Percentiles rank a stretch among this genome's conserved stretches.
Conservation (phyloP, 2,113 vertebrate species). For the Microcebus griseorufus region DNA sequence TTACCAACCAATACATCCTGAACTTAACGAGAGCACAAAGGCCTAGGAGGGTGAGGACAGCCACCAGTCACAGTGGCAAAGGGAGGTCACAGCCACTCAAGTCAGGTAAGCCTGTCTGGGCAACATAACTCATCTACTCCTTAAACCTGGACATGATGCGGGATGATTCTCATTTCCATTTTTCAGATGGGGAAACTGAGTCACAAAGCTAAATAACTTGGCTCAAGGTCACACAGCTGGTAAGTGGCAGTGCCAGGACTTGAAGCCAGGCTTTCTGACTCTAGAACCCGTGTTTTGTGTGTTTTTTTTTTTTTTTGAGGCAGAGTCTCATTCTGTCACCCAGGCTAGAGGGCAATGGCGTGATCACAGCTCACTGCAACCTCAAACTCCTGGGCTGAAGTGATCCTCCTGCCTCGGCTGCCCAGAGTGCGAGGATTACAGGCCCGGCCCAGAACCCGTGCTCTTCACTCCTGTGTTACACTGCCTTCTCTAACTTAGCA, state of each 20-base stretch:
- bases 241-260: not conserved
- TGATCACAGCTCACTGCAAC: not conserved
- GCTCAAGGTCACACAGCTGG: not conserved
- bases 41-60: not conserved
- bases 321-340: not conserved
- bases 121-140: not conserved
- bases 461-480: not conserved
- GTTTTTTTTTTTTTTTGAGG: not conserved
- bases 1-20: not conserved
- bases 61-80: not conserved
- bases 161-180: not conserved
- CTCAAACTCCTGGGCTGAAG: not conserved
- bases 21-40: not conserved
- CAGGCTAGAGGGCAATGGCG: not conserved
- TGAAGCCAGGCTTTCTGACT: not conserved
- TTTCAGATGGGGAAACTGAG: not conserved
- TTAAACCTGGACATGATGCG: not conserved
- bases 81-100: not conserved
- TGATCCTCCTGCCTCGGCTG: not conserved
- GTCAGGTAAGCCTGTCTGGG: not conserved
- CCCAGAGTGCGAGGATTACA: not conserved
- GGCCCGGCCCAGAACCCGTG: not conserved
- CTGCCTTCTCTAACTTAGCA: not conserved
- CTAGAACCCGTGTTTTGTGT: not conserved
- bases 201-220: not conserved